phyloP scores from a whole-genome alignment of 2,888 invertebrate genomes.

The Hyles lineata region DNA sequence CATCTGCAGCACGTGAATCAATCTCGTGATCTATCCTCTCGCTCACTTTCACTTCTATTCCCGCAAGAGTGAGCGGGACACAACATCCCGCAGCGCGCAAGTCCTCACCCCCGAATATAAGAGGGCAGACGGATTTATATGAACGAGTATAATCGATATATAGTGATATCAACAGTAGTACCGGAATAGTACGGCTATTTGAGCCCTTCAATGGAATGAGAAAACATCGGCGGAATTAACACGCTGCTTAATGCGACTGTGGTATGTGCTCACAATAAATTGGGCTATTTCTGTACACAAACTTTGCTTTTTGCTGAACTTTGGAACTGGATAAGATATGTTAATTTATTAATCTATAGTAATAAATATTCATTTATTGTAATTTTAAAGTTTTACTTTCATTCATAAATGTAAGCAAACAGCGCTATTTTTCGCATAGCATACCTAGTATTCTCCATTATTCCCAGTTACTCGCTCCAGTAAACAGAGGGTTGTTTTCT shows the following conservation, averaged over 20 bases:
- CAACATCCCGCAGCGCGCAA: constrained; percentile 66
- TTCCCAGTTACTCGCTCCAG: neutral
- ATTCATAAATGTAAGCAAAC: neutral
- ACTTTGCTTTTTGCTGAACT: neutral
- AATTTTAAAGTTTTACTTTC: too few relatives aligned
- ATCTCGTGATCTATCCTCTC: constrained; percentile 58
- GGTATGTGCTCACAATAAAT: neutral
- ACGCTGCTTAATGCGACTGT: neutral
- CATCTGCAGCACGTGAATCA: constrained; percentile 77
- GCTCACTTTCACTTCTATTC: constrained; percentile 49
- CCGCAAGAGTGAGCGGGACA: constrained; percentile 50
- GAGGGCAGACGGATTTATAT: constrained; percentile 56
- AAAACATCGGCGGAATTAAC: constrained; percentile 32
- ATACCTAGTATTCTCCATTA: neutral
- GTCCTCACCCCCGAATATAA: constrained; percentile 61
- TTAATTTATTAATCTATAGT: neutral
- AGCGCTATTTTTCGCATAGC: neutral
- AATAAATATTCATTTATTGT: neutral
- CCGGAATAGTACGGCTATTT: neutral
- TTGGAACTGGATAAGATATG: neutral
- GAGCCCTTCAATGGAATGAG: constrained; percentile 22
- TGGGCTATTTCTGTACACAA: neutral
- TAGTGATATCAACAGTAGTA: constrained; percentile 44
- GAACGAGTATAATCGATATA: constrained; percentile 72
- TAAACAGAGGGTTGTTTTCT: neutral